Evolutionary conservation across 2,888 invertebrate genomes (phyloP).

Genomic region (Phortica magna): DNA sequence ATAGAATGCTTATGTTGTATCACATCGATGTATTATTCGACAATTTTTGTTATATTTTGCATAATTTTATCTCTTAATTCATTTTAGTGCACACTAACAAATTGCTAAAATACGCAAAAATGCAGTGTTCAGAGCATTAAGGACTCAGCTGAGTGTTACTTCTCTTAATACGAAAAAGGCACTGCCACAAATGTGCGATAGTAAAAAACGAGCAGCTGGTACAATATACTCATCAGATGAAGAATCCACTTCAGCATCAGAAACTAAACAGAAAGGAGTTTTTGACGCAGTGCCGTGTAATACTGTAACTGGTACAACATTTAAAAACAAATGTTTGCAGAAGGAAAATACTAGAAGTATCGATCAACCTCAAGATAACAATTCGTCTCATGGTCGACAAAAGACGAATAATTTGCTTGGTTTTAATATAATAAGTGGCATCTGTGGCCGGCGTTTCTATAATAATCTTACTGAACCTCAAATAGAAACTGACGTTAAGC

Average conservation of each 20-base stretch:
- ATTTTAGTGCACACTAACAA: neutral
- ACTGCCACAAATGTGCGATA: slow-evolving; percentile 5
- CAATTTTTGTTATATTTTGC: neutral
- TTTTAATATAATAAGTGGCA: slow-evolving; percentile 49
- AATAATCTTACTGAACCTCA: neutral
- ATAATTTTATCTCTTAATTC: neutral
- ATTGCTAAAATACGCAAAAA: neutral
- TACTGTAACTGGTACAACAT: neutral
- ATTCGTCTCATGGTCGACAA: neutral
- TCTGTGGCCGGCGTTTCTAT: slow-evolving; percentile 60
- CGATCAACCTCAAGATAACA: neutral
- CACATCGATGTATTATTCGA: neutral
- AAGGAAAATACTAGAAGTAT: neutral
- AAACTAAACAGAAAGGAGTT: neutral
- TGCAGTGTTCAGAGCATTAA: neutral
- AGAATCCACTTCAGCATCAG: neutral
- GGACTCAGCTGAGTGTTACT: neutral
- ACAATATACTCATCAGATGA: slow-evolving; percentile 11
- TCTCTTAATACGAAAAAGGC: neutral
- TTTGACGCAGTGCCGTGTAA: neutral
- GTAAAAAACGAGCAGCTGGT: neutral
- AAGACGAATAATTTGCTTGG: neutral
- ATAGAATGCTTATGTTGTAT: too few relatives aligned
- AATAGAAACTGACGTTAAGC: neutral
- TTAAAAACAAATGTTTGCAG: neutral